Evolutionary conservation across 2,797 vertebrate genomes (phyloP).

Genomic region (Gambelia wislizenii): DNA sequence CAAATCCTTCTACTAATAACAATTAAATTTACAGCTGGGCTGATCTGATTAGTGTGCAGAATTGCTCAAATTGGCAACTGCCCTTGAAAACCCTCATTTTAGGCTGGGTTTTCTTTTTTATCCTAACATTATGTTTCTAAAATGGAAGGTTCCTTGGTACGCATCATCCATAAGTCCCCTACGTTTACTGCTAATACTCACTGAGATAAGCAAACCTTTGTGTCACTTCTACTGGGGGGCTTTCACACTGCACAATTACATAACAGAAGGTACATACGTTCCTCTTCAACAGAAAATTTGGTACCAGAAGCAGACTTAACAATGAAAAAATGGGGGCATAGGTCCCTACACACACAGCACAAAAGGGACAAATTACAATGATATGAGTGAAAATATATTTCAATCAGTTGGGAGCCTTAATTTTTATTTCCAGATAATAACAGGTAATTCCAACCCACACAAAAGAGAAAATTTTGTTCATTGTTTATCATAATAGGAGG

Average conservation of each 20-base stretch:
- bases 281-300: too few species aligned
- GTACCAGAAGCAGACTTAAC: too few species aligned
- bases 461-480: not conserved
- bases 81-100: not conserved
- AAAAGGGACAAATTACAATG: not conserved
- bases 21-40: not conserved
- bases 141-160: not conserved
- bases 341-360: too few species aligned
- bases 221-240: not conserved
- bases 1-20: constrained; percentile 26
- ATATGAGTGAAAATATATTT: not conserved
- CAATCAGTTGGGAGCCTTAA: not conserved
- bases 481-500: not conserved
- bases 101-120: not conserved
- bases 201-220: not conserved
- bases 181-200: not conserved
- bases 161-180: not conserved
- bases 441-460: not conserved
- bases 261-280: too few species aligned
- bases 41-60: constrained; percentile 20
- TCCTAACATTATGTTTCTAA: not conserved
- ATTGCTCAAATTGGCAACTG: not conserved
- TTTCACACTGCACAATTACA: not conserved
- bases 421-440: not conserved
- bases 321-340: too few species aligned